Conservation (phyloP, 2,888 invertebrate species). For the Dendrolimus houi region DNA sequence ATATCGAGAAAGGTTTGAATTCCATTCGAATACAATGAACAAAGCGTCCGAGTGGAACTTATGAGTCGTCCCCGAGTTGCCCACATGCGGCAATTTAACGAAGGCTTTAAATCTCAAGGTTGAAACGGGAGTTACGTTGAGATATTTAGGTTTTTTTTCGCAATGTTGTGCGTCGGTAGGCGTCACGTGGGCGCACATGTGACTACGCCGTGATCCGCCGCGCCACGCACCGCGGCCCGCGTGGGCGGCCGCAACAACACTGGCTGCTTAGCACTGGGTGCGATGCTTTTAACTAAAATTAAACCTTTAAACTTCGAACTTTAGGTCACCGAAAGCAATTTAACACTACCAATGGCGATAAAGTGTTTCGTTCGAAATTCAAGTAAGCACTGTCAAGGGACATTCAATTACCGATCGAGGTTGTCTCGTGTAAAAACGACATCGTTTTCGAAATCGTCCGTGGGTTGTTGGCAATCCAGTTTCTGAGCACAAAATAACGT, state of each 20-base stretch:
- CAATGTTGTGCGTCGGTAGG: slow-evolving; percentile 65
- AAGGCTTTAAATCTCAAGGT: slow-evolving; percentile 70
- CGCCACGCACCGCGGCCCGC: slow-evolving; percentile 50
- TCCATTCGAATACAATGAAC: slow-evolving; percentile 47
- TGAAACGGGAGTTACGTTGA: slow-evolving; percentile 50
- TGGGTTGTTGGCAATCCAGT: slow-evolving; percentile 25
- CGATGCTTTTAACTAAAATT: neutral
- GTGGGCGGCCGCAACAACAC: slow-evolving; percentile 58
- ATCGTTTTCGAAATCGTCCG: slow-evolving; percentile 26
- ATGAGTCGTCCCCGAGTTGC: slow-evolving; percentile 41
- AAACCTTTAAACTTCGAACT: neutral
- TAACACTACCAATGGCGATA: neutral
- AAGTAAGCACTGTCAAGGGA: neutral
- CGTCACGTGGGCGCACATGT: slow-evolving; percentile 71
- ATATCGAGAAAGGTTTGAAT: slow-evolving; percentile 20
- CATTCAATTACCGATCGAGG: slow-evolving; percentile 25
- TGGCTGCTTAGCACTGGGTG: slow-evolving; percentile 17
- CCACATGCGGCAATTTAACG: slow-evolving; percentile 60
- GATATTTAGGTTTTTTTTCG: slow-evolving; percentile 70
- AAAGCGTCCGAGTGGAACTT: slow-evolving; percentile 42
- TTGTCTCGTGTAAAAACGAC: slow-evolving; percentile 25
- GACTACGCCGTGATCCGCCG: slow-evolving; percentile 45
- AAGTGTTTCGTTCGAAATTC: neutral
- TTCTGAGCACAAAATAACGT: slow-evolving; percentile 33
- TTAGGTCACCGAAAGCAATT: neutral